Percentiles rank a stretch among this genome's conserved stretches.
phyloP scores from a whole-genome alignment of 2,113 vertebrate genomes.

The Galeopterus variegatus region DNA sequence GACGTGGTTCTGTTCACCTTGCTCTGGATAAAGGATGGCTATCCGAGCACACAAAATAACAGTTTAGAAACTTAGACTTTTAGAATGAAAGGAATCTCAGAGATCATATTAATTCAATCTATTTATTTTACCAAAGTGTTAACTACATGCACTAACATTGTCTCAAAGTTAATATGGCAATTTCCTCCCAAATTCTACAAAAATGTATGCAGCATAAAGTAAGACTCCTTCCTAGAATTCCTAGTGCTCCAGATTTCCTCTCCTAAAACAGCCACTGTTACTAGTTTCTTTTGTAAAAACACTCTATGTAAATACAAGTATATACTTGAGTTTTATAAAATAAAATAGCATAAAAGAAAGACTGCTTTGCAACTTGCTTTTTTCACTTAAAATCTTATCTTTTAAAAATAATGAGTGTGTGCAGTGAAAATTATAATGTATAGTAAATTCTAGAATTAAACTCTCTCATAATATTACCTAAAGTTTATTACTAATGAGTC shows the following conservation, averaged over 20 bases:
- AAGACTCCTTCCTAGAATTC: not conserved
- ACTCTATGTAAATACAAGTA: not conserved
- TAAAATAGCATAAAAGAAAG: not conserved
- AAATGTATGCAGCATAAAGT: not conserved
- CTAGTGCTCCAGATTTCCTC: not conserved
- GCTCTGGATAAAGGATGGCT: not conserved
- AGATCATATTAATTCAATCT: not conserved
- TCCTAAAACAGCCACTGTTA: not conserved
- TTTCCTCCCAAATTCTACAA: not conserved
- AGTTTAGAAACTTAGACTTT: slow-evolving; percentile 20
- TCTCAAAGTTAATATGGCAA: not conserved
- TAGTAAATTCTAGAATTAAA: slow-evolving; percentile 26
- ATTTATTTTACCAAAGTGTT: slow-evolving; percentile 12
- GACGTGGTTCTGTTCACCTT: not conserved
- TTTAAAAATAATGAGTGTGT: not conserved
- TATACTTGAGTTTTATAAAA: not conserved
- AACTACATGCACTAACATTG: not conserved
- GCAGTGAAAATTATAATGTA: not conserved
- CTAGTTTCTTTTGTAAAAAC: slow-evolving; percentile 2
- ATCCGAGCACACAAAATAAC: not conserved
- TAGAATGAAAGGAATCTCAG: slow-evolving; percentile 15
- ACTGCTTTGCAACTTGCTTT: not conserved
- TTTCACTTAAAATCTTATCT: not conserved
- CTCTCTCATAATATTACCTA: not conserved
- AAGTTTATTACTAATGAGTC: slow-evolving; percentile 12